phyloP scores from a whole-genome alignment of 2,797 vertebrate species.

The Manis crassicaudata region DNA sequence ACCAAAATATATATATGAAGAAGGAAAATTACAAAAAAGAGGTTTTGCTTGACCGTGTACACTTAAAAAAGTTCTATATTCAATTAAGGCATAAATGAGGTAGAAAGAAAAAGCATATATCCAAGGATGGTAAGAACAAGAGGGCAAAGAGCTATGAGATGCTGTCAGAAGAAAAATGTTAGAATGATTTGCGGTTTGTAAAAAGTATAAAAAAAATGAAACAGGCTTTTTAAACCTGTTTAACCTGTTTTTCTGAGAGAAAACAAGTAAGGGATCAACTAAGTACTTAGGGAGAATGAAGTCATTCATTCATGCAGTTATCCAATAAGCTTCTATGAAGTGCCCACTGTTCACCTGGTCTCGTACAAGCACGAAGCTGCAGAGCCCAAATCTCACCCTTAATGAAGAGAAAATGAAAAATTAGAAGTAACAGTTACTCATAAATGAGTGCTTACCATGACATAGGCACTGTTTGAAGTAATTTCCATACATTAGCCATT shows the following conservation, averaged over 20 bases:
- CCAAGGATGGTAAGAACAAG: neutral
- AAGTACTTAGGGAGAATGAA: neutral
- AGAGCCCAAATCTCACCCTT: neutral
- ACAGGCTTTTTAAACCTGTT: neutral
- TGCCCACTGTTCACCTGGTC: neutral
- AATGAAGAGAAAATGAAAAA: neutral
- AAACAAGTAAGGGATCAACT: neutral
- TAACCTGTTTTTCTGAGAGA: neutral
- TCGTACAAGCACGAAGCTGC: neutral
- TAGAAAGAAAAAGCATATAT: neutral
- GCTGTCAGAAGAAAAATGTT: neutral
- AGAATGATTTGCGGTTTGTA: neutral
- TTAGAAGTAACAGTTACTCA: neutral
- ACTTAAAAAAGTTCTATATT: neutral
- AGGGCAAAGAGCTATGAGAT: neutral
- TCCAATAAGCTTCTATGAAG: neutral
- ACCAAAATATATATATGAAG: neutral
- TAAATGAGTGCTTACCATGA: neutral
- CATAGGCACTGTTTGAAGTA: neutral
- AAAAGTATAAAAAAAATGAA: neutral
- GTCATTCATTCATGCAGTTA: neutral
- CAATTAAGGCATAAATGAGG: neutral
- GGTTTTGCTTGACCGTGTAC: neutral
- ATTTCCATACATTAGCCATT: neutral
- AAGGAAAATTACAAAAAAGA: neutral